These are phyloP conservation scores for Diaperis boleti DNA, from an alignment of 2,888 invertebrate genomes.

Conservation along the genomic window DNA sequence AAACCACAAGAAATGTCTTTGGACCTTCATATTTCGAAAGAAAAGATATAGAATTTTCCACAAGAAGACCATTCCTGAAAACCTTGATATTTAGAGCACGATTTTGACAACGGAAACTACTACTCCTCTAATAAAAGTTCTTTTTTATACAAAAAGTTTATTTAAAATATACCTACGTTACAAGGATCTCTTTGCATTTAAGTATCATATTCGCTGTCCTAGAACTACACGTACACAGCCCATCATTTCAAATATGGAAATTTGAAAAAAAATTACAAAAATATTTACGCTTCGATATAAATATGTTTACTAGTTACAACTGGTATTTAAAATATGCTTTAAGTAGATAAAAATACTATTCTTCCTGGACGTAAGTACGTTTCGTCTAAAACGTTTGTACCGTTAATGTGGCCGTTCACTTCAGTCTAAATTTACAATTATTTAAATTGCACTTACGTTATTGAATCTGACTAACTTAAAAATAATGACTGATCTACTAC, in stretches of 20 bases:
- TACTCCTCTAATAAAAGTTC: not conserved
- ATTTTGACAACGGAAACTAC: no score
- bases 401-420: not conserved
- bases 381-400: not conserved
- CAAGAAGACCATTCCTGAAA: no score
- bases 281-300: not conserved
- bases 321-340: not conserved
- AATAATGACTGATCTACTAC: not conserved
- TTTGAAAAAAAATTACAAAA: not conserved
- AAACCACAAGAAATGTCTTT: no score
- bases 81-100: no score
- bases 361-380: not conserved
- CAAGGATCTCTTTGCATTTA: not conserved
- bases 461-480: not conserved
- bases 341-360: not conserved
- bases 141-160: not conserved
- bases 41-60: no score
- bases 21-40: no score
- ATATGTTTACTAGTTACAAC: not conserved
- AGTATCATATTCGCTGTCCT: not conserved
- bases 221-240: slow-evolving; percentile 2
- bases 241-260: not conserved
- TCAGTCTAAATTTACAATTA: not conserved
- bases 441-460: not conserved
- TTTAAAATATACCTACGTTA: slow-evolving; percentile 1